phyloP scores from a whole-genome alignment of 2,888 invertebrate genomes.

The Drosophila ustulata region DNA sequence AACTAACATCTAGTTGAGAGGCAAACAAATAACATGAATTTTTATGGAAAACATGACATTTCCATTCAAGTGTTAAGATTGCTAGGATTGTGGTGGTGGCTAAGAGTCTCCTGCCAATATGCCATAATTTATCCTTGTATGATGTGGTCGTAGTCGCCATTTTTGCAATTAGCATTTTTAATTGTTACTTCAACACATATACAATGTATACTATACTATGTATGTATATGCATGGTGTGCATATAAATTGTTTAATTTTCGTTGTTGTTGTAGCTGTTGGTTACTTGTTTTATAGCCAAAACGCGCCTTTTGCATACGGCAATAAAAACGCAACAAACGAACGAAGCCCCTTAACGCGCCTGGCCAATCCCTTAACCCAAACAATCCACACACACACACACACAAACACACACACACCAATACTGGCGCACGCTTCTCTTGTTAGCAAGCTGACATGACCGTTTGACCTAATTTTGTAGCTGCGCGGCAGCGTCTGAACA shows the following conservation, averaged over 20 bases:
- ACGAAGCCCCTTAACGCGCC: slow-evolving; percentile 1
- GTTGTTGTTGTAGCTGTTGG: slow-evolving; percentile 19
- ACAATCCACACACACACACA: slow-evolving; percentile 19
- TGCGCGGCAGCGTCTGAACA: slow-evolving; percentile 56
- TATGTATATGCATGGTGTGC: slow-evolving; percentile 14
- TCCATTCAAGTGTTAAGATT: neutral
- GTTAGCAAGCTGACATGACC: slow-evolving; percentile 80
- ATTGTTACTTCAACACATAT: slow-evolving; percentile 32
- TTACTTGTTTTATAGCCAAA: slow-evolving; percentile 58
- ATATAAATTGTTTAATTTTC: slow-evolving; percentile 46
- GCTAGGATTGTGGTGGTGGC: neutral
- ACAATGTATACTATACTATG: slow-evolving; percentile 2
- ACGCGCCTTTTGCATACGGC: slow-evolving; percentile 60
- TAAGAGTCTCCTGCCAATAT: slow-evolving; percentile 24
- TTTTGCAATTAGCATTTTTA: slow-evolving; percentile 54
- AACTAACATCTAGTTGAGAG: neutral
- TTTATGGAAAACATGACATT: neutral
- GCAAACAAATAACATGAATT: neutral
- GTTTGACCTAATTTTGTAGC: slow-evolving; percentile 83
- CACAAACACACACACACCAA: slow-evolving; percentile 13
- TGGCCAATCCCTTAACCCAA: slow-evolving; percentile 19
- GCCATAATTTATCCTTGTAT: slow-evolving; percentile 18
- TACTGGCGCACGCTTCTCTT: slow-evolving; percentile 37
- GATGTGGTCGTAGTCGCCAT: slow-evolving; percentile 37
- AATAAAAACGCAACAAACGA: slow-evolving; percentile 60